phyloP scores from a whole-genome alignment of 2,888 invertebrate species.

The Dynastes hyllus region DNA sequence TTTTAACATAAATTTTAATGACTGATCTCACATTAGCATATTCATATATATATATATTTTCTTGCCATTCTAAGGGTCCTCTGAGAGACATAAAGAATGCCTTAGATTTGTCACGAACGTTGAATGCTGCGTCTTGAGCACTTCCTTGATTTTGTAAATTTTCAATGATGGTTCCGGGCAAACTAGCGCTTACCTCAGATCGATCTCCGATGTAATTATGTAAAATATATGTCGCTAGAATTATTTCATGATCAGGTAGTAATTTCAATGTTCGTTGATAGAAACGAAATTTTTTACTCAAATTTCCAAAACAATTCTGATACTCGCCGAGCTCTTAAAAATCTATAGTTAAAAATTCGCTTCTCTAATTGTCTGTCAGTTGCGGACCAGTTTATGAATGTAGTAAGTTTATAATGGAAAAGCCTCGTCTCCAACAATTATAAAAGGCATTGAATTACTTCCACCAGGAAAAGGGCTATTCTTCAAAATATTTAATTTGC shows the following conservation, averaged over 20 bases:
- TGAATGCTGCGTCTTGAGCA: slow-evolving; percentile 33
- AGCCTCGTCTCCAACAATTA: slow-evolving; percentile 48
- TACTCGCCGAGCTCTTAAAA: slow-evolving; percentile 39
- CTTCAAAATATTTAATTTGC: slow-evolving; percentile 40
- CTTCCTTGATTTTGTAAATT: slow-evolving; percentile 32
- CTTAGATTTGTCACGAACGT: slow-evolving; percentile 15
- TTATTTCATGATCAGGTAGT: too few species aligned
- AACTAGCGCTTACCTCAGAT: slow-evolving; percentile 20
- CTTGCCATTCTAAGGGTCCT: slow-evolving; percentile 33
- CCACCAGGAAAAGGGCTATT: slow-evolving; percentile 33
- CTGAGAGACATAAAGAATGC: too few species aligned
- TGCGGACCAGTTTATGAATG: slow-evolving; percentile 56
- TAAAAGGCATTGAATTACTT: slow-evolving; percentile 53
- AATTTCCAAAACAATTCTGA: slow-evolving; percentile 48
- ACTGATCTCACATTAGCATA: neutral
- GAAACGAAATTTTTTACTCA: neutral
- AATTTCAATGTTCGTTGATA: too few species aligned
- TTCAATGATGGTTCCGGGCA: slow-evolving; percentile 23
- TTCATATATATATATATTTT: slow-evolving; percentile 1
- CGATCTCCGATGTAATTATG: slow-evolving; percentile 45
- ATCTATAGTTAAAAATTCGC: slow-evolving; percentile 41
- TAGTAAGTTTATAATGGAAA: slow-evolving; percentile 58
- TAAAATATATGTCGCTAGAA: too few species aligned
- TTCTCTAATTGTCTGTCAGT: neutral
- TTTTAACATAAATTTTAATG: slow-evolving; percentile 25